Evolutionary conservation across 35 echinoderm and acorn worm species (phyloP), one percentile per base, ranked within the genome.

Genomic region (Lytechinus pictus): DNA sequence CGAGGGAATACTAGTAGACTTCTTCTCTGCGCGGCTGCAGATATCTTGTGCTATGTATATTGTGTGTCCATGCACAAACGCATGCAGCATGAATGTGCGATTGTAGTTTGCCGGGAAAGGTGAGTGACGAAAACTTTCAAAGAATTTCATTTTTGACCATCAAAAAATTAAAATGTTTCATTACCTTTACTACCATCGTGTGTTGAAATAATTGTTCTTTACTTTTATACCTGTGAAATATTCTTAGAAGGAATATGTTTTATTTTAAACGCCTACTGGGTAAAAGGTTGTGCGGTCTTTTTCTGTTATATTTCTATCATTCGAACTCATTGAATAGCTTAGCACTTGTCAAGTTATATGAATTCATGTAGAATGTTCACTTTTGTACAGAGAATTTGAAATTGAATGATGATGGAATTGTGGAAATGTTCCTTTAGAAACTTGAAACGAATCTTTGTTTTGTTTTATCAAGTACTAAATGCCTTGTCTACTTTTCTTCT

Each of bases 51-150:
- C 66, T 58, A 58, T 58, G 21, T 79, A 6, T 24, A 4, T 44
- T 79, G 66, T 79, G 61, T 71, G 61, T 60, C 33, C 33, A 44
- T 44, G 33, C 33, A 44, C 55, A 58, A 58, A 16, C 16, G 66
- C 66, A 79, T 24, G 66, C 66, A 24, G 56, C 13, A 79, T 79
- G 66, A 16, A 79, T 14, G 66, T 24, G 66, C 66, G 33, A 44
- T 44, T 44, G 66, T 79, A 24, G 21, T 79, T 24, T n/a, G 16
- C 66, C 21, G n/a, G 66, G 6, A 19, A 79, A 79, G 66, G 66
- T 79, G 66, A 79, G 66, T 79, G 66, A 79, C 66, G 61, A n/a
- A 79, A 79, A 79, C 66, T 79, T 79, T 79, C 16, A 79, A 79
- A 79, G 5, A 79, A 79, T 24, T 24, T 7, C 21, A 19, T 24